Evolutionary conservation across 1,140 invertebrate genomes (phyloP).

Genomic region (Myzus persicae): DNA sequence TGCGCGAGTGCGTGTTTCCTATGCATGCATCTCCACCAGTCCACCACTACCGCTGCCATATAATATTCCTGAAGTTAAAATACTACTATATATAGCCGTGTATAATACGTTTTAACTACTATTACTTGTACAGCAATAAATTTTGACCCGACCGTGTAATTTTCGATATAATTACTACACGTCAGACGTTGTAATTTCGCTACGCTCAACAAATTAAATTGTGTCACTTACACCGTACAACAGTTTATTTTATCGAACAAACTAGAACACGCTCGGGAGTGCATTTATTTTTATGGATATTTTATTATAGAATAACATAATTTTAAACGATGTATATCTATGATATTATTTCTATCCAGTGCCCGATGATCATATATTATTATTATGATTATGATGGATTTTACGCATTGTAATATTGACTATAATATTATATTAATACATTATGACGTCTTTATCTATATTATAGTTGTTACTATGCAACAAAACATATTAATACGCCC

Average conservation of each 20-base stretch:
- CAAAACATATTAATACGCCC: background rate
- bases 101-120: background rate
- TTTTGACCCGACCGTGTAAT: conserved; percentile 23
- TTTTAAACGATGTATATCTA: background rate
- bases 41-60: background rate
- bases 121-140: conserved; percentile 5
- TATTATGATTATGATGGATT: background rate
- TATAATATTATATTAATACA: too few relatives aligned
- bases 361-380: background rate
- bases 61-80: background rate
- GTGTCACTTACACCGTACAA: conserved; percentile 12
- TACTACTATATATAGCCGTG: background rate
- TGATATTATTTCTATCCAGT: background rate
- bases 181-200: background rate
- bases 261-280: background rate
- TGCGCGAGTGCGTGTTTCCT: background rate
- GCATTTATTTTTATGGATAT: conserved; percentile 1
- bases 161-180: conserved; percentile 25
- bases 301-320: conserved; percentile 18
- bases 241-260: conserved; percentile 5
- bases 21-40: background rate
- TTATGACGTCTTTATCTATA: background rate
- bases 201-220: conserved; percentile 17
- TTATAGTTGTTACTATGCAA: background rate
- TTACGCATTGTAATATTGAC: background rate